A percentile compares a stretch with the other conserved stretches of the same genome.
These are phyloP conservation scores for Ecdyonurus torrentis DNA, from an alignment of 2,888 invertebrate species.

Conservation along the genomic window DNA sequence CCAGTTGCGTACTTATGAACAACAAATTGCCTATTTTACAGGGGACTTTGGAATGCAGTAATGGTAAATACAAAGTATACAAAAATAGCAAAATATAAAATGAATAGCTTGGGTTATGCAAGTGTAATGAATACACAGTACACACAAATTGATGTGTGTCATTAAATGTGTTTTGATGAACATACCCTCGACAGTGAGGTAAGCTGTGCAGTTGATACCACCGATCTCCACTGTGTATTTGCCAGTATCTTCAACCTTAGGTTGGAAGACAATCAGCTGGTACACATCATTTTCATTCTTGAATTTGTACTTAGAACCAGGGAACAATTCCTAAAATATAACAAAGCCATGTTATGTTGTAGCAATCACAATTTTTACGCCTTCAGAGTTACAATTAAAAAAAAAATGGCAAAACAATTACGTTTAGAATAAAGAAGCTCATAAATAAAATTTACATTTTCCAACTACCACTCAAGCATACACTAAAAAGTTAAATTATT, in stretches of 20 bases:
- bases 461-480: no score
- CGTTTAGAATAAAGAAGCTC: background rate
- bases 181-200: constrained; percentile 79
- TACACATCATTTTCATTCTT: constrained; percentile 83
- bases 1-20: no score
- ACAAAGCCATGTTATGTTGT: no score
- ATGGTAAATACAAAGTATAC: background rate
- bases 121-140: background rate
- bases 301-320: constrained; percentile 93
- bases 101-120: background rate
- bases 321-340: constrained; percentile 69
- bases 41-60: background rate
- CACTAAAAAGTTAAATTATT: no score
- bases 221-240: constrained; percentile 93
- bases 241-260: constrained; percentile 93
- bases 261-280: constrained; percentile 71
- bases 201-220: constrained; percentile 72
- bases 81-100: constrained; percentile 1
- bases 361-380: background rate
- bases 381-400: background rate
- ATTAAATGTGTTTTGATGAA: no score
- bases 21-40: no score
- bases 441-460: no score
- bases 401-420: constrained; percentile 3
- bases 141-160: no score